A percentile compares a stretch with the other conserved stretches of the same genome.
Conservation (phyloP, 2,888 invertebrate genomes). For the Conops quadrifasciatus region DNA sequence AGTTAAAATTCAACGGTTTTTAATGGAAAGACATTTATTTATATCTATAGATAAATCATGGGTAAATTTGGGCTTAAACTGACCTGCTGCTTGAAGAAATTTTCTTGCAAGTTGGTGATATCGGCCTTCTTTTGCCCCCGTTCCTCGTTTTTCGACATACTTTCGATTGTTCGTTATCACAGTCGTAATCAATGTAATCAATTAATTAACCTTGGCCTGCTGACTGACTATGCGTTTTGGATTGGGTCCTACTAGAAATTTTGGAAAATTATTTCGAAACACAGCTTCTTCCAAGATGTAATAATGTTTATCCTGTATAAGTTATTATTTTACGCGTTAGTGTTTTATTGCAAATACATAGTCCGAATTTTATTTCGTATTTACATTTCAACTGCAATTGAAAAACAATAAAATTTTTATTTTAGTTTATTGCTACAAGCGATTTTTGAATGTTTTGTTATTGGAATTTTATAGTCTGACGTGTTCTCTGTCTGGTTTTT, state of each 20-base stretch:
- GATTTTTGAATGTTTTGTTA: background rate
- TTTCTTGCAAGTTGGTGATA: conserved; percentile 50
- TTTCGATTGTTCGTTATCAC: conserved; percentile 12
- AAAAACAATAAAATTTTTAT: conserved; percentile 13
- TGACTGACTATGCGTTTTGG: too few relatives aligned
- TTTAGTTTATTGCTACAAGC: background rate
- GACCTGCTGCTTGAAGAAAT: conserved; percentile 53
- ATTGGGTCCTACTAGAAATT: too few relatives aligned
- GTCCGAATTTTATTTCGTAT: conserved; percentile 12
- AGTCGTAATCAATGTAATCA: conserved; percentile 14
- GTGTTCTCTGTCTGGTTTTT: conserved; percentile 20
- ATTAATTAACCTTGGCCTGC: background rate
- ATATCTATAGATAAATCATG: background rate
- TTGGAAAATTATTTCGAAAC: too few relatives aligned
- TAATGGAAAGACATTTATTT: too few relatives aligned
- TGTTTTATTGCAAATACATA: too few relatives aligned
- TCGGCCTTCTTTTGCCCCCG: conserved; percentile 39
- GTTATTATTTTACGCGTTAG: too few relatives aligned
- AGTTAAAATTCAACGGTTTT: background rate
- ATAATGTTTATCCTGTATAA: too few relatives aligned
- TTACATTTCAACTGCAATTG: conserved; percentile 25
- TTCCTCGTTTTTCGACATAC: conserved; percentile 25
- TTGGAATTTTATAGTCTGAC: conserved; percentile 13
- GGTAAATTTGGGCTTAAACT: conserved; percentile 22
- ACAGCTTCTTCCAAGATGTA: too few relatives aligned